Evolutionary conservation across 2,113 vertebrate genomes (phyloP).

Genomic region (Sapayoa aenigma): DNA sequence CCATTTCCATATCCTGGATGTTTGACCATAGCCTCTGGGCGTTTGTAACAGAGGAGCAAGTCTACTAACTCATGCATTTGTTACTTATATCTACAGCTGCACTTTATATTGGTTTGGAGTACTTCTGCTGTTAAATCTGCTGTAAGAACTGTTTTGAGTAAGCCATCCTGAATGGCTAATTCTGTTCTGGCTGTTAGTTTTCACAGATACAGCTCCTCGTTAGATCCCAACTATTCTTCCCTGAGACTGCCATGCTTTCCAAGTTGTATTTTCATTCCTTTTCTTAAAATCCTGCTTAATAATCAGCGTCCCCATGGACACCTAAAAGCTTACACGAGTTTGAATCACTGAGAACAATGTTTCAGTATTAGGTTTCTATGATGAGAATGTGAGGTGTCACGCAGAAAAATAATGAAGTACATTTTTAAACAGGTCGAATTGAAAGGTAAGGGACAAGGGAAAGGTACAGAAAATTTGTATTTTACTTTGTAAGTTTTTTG

Average conservation of each 20-base stretch:
- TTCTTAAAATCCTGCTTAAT: neutral
- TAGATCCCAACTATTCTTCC: neutral
- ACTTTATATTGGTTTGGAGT: neutral
- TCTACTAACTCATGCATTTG: conserved; percentile 31
- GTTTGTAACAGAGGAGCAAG: conserved; percentile 23
- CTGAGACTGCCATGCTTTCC: neutral
- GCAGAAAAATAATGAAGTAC: neutral
- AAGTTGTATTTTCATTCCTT: neutral
- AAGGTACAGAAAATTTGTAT: neutral
- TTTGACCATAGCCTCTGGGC: conserved; percentile 64
- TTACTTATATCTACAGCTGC: conserved; percentile 32
- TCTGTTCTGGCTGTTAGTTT: neutral
- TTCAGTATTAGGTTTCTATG: neutral
- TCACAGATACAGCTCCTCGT: conserved; percentile 11
- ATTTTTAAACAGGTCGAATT: neutral
- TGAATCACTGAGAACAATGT: neutral
- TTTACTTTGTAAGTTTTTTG: neutral
- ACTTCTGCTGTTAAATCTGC: conserved; percentile 14
- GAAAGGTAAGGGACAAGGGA: neutral
- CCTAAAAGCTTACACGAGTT: neutral
- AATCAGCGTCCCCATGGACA: neutral
- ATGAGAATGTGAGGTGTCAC: neutral
- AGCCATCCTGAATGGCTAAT: neutral
- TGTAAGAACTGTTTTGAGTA: conserved; percentile 1
- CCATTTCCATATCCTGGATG: conserved; percentile 58